phyloP scores from a whole-genome alignment of 2,797 vertebrate genomes.

The Ptychobarbus kaznakovi region DNA sequence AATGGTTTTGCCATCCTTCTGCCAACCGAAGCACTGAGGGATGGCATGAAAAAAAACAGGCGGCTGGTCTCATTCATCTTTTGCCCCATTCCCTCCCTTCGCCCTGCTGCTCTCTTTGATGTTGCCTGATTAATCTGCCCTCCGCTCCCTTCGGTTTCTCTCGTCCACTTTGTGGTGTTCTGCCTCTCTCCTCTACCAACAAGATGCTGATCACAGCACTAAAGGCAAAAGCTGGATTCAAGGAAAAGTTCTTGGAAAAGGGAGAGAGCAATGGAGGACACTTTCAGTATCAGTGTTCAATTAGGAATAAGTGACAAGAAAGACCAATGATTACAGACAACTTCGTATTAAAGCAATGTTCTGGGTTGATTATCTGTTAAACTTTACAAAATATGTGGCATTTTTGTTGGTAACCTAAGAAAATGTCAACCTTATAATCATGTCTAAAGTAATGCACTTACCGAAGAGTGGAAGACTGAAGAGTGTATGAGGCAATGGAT shows the following conservation, averaged over 20 bases:
- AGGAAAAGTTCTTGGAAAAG: background rate
- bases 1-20: slow-evolving; percentile 73
- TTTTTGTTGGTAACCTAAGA: background rate
- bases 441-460: background rate
- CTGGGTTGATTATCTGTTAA: background rate
- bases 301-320: background rate
- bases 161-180: slow-evolving; percentile 48
- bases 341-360: background rate
- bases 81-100: slow-evolving; percentile 63
- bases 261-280: background rate
- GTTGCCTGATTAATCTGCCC: slow-evolving; percentile 78
- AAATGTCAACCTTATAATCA: background rate
- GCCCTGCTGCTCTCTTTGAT: slow-evolving; percentile 71
- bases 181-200: slow-evolving; percentile 21
- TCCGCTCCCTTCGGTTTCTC: slow-evolving; percentile 62
- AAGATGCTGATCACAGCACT: slow-evolving; percentile 44
- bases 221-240: background rate
- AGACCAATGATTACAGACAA: background rate
- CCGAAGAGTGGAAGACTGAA: background rate
- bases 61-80: slow-evolving; percentile 75
- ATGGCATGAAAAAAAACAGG: slow-evolving; percentile 69
- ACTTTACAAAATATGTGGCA: background rate
- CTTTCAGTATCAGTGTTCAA: background rate
- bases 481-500: background rate
- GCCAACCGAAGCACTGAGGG: slow-evolving; percentile 70